A percentile compares a stretch with the other conserved stretches of the same genome.
Conservation (phyloP, 1,140 invertebrate species). For the Leptinotarsa defecta region DNA sequence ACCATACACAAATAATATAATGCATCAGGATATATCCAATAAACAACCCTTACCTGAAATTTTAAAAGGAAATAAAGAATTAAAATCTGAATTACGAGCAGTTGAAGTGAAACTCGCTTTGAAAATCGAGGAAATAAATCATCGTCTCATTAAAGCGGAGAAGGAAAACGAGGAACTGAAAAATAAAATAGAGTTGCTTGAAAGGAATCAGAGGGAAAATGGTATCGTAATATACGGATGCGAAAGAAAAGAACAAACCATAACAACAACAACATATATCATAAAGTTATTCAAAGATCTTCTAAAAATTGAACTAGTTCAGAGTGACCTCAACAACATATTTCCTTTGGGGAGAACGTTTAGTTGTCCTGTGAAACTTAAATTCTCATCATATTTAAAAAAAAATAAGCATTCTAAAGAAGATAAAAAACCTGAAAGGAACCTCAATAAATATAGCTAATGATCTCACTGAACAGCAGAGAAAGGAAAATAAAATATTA, state of each 20-base stretch:
- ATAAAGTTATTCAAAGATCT: constrained; percentile 1
- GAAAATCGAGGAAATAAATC: too few relatives aligned
- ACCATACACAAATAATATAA: too few relatives aligned
- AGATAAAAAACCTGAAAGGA: background rate
- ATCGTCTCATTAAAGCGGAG: background rate
- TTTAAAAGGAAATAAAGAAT: too few relatives aligned
- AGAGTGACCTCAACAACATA: background rate
- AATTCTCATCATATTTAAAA: constrained; percentile 11
- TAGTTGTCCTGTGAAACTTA: background rate
- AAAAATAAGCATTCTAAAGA: background rate
- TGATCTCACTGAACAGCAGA: constrained; percentile 12
- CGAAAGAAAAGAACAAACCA: background rate
- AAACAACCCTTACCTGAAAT: too few relatives aligned
- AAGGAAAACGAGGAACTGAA: constrained; percentile 12
- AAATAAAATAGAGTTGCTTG: background rate
- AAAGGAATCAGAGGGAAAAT: background rate
- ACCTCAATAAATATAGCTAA: background rate
- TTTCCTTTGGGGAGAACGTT: background rate
- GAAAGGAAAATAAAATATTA: background rate
- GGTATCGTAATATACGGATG: background rate
- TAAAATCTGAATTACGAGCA: background rate
- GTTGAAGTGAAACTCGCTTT: background rate
- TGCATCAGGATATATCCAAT: too few relatives aligned
- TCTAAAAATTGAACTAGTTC: background rate
- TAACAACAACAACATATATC: background rate